Conservation (phyloP, 2,113 vertebrate genomes). For the Syrmaticus mikado region DNA sequence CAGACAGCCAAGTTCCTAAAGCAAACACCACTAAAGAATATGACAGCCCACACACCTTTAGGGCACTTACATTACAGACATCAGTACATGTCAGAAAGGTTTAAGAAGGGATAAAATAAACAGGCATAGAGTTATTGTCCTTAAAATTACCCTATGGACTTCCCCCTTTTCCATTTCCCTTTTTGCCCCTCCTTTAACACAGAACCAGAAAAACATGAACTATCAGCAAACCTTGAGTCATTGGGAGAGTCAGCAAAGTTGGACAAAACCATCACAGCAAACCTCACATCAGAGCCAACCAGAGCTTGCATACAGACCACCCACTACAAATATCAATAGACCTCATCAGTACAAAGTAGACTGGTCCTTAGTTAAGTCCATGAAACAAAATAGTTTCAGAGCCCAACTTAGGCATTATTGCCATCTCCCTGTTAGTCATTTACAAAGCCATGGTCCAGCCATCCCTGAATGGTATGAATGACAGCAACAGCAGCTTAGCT, state of each 20-base stretch:
- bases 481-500: not conserved
- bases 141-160: slow-evolving; percentile 54
- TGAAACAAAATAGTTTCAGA: not conserved
- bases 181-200: not conserved
- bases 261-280: not conserved
- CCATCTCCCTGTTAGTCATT: not conserved
- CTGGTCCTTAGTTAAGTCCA: not conserved
- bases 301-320: slow-evolving; percentile 24
- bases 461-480: not conserved
- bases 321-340: not conserved
- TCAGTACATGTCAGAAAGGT: slow-evolving; percentile 78
- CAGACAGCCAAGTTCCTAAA: slow-evolving; percentile 81
- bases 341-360: not conserved
- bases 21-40: slow-evolving; percentile 75
- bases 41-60: slow-evolving; percentile 81
- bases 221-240: slow-evolving; percentile 12
- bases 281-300: not conserved
- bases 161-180: slow-evolving; percentile 43
- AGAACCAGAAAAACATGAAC: slow-evolving; percentile 45
- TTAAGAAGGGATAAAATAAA: slow-evolving; percentile 79
- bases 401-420: not conserved
- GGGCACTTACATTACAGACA: slow-evolving; percentile 76
- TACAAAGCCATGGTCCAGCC: not conserved
- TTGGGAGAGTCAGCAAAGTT: accelerated
- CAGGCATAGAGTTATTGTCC: slow-evolving; percentile 58